Evolutionary conservation across 2,888 invertebrate species (phyloP).

Genomic region (Drosophila kanekoi): DNA sequence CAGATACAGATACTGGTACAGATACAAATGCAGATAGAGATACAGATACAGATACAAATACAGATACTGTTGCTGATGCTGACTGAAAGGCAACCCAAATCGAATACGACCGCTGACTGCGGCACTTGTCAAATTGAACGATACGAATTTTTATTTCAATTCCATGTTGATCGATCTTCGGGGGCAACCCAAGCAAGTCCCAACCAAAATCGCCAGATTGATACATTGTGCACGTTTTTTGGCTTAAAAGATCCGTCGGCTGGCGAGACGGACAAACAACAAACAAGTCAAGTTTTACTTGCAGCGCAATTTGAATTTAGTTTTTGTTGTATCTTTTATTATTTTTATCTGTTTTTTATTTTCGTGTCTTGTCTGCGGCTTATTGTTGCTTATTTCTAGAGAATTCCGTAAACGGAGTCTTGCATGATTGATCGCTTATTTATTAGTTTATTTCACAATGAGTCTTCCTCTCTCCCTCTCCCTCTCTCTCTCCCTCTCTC

Average conservation of each 20-base stretch:
- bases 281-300: conserved; percentile 61
- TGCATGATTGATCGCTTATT: conserved; percentile 83
- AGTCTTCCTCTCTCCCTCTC: conserved; percentile 21
- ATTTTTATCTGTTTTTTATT: conserved; percentile 34
- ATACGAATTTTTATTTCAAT: conserved; percentile 82
- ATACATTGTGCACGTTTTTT: conserved; percentile 83
- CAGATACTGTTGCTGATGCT: neutral
- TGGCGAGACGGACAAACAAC: conserved; percentile 13
- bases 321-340: conserved; percentile 18
- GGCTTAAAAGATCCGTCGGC: conserved; percentile 56
- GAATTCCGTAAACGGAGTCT: conserved; percentile 71
- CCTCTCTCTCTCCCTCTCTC: conserved; percentile 19
- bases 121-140: conserved; percentile 83
- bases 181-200: conserved; percentile 27
- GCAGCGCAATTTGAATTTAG: conserved; percentile 78
- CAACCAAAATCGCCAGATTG: conserved; percentile 79
- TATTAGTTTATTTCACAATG: conserved; percentile 71
- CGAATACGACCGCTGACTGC: conserved; percentile 71
- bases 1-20: conserved; percentile 18
- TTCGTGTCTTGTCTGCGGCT: conserved; percentile 61
- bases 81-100: conserved; percentile 28
- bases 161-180: conserved; percentile 83
- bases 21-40: conserved; percentile 19
- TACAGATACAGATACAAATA: conserved; percentile 20
- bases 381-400: conserved; percentile 73